Evolutionary conservation across 2,113 vertebrate species (phyloP).

Genomic region (Corydoras sp.): DNA sequence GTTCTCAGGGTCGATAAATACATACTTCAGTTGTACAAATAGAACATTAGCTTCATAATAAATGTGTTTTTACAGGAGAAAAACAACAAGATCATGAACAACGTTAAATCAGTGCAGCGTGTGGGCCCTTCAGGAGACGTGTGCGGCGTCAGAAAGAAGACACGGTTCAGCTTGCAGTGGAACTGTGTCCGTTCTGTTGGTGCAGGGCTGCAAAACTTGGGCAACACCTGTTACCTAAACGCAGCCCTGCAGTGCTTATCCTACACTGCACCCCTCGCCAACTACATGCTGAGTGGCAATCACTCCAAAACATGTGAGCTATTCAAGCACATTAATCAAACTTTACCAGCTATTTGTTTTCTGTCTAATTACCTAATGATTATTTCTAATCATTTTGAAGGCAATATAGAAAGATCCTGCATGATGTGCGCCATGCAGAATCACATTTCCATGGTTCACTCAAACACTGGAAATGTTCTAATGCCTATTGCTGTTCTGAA

Average conservation of each 20-base stretch:
- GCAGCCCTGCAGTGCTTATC: background rate
- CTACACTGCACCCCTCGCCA: background rate
- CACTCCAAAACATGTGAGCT: background rate
- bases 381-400: background rate
- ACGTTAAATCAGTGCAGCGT: too few species aligned
- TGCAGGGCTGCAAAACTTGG: background rate
- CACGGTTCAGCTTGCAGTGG: background rate
- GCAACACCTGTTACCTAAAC: background rate
- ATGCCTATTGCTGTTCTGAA: background rate
- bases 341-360: background rate
- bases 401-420: background rate
- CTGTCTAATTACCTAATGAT: background rate
- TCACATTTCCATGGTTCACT: background rate
- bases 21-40: background rate
- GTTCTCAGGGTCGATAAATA: too few species aligned
- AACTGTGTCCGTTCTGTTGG: background rate
- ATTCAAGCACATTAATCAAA: background rate
- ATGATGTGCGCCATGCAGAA: conserved; percentile 2
- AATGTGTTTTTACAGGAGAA: background rate
- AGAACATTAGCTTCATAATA: background rate
- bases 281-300: background rate
- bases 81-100: background rate
- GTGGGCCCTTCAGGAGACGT: too few species aligned
- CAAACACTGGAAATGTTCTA: background rate
- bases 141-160: too few species aligned